Conservation (phyloP, 1,140 invertebrate genomes). For the Drosophila repletoides region DNA sequence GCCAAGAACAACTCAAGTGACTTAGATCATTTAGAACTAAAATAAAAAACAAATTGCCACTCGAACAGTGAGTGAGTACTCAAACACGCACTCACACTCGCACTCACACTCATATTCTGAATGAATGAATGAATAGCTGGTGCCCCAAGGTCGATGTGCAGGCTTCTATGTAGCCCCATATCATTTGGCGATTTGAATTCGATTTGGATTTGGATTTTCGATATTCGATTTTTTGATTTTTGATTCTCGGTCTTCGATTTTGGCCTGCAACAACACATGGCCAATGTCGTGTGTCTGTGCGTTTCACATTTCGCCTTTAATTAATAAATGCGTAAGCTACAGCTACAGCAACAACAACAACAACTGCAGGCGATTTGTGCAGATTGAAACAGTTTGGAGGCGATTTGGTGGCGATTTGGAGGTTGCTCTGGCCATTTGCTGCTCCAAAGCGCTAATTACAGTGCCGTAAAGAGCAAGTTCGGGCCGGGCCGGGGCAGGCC, state of each 20-base stretch:
- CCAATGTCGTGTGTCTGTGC: constrained; percentile 63
- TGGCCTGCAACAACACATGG: constrained; percentile 31
- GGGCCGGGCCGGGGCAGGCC: constrained; percentile 7
- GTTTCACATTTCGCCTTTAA: too few species aligned
- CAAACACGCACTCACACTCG: neutral
- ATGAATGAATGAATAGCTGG: constrained; percentile 46
- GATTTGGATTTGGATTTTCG: constrained; percentile 26
- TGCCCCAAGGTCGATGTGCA: constrained; percentile 65
- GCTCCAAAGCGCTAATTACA: constrained; percentile 59
- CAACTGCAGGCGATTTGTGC: constrained; percentile 1
- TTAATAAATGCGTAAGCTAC: constrained; percentile 69
- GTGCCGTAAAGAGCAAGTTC: constrained; percentile 29
- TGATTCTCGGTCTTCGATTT: constrained; percentile 26
- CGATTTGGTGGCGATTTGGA: neutral
- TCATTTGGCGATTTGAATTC: constrained; percentile 32
- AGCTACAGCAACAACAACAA: too few species aligned
- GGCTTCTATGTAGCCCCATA: constrained; percentile 66
- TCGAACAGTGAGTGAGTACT: constrained; percentile 10
- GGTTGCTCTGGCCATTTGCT: constrained; percentile 26
- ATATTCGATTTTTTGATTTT: constrained; percentile 33
- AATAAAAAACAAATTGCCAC: constrained; percentile 48
- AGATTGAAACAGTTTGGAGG: neutral
- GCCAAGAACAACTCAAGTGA: constrained; percentile 29
- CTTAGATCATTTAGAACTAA: constrained; percentile 17
- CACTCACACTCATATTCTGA: constrained; percentile 43